Evolutionary conservation across 2,797 vertebrate species (phyloP).

Genomic region (Knipowitschia caucasica): DNA sequence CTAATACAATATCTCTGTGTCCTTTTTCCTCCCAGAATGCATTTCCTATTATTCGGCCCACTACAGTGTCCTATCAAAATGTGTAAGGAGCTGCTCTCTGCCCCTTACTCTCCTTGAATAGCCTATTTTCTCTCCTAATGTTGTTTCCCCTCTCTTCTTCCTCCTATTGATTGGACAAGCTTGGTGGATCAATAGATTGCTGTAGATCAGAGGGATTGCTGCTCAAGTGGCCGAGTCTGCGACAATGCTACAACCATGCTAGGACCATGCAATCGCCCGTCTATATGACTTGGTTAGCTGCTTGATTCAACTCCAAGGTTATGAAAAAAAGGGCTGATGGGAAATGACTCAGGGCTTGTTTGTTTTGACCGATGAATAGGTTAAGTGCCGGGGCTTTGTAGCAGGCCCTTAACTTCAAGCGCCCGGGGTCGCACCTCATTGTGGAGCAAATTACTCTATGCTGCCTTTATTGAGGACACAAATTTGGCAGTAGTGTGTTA

Average conservation of each 20-base stretch:
- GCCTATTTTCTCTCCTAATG: conserved; percentile 72
- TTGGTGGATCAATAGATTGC: conserved; percentile 71
- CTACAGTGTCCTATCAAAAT: conserved; percentile 49
- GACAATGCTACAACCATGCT: conserved; percentile 28
- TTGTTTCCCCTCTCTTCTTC: conserved; percentile 68
- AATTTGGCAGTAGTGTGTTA: conserved; percentile 70
- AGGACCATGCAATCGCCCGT: conserved; percentile 25
- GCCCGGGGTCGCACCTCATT: conserved; percentile 61
- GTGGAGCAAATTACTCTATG: conserved; percentile 71
- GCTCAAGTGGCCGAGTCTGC: conserved; percentile 51
- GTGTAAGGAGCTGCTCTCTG: conserved; percentile 26
- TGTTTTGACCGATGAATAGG: conserved; percentile 72
- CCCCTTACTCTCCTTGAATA: conserved; percentile 61
- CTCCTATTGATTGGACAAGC: conserved; percentile 72
- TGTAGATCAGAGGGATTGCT: conserved; percentile 71
- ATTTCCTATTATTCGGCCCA: conserved; percentile 52
- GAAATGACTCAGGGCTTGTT: conserved; percentile 65
- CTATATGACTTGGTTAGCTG: conserved; percentile 53
- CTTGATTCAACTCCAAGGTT: conserved; percentile 55
- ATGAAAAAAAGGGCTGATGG: conserved; percentile 66
- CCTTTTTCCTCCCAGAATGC: conserved; percentile 48
- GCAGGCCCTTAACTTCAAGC: conserved; percentile 40
- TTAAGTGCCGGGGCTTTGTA: conserved; percentile 61
- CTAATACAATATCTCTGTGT: conserved; percentile 57
- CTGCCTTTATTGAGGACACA: conserved; percentile 68